A percentile compares a stretch with the other conserved stretches of the same genome.
Conservation (phyloP, 1,140 invertebrate species). For the Liolophura sinensis region DNA sequence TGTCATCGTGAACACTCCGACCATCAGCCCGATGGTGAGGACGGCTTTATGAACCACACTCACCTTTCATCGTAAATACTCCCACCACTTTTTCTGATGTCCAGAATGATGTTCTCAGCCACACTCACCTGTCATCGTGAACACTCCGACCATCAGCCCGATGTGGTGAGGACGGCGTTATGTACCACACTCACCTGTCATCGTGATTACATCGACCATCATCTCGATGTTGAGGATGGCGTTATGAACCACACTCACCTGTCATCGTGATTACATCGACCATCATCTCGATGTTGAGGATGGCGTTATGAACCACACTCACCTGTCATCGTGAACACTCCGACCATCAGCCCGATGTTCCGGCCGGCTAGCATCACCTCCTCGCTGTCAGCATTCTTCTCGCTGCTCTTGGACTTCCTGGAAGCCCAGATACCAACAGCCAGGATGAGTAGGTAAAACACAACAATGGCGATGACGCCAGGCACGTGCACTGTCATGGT, state of each 20-base stretch:
- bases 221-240: slow-evolving; percentile 93
- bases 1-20: too few species aligned
- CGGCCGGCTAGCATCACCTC: slow-evolving; percentile 96
- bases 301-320: slow-evolving; percentile 34
- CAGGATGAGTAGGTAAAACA: slow-evolving; percentile 93
- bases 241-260: too few species aligned
- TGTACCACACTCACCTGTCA: slow-evolving; percentile 78
- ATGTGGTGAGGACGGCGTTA: background rate
- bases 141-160: too few species aligned
- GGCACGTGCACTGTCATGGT: slow-evolving; percentile 73
- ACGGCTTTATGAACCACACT: slow-evolving; percentile 55
- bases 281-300: background rate
- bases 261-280: too few species aligned
- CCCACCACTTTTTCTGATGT: slow-evolving; percentile 94
- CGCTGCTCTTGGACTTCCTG: slow-evolving; percentile 69
- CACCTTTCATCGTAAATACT: slow-evolving; percentile 98
- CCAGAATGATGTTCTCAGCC: slow-evolving; percentile 73
- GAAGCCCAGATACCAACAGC: slow-evolving; percentile 94
- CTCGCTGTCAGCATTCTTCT: slow-evolving; percentile 67
- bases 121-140: too few species aligned
- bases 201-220: slow-evolving; percentile 96
- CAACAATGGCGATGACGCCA: slow-evolving; percentile 86
- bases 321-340: slow-evolving; percentile 99
- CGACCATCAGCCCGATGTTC: slow-evolving; percentile 93
- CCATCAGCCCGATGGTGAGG: slow-evolving; percentile 72